Conservation (phyloP, 2,113 vertebrate genomes). For the Hypanus sabinus region DNA sequence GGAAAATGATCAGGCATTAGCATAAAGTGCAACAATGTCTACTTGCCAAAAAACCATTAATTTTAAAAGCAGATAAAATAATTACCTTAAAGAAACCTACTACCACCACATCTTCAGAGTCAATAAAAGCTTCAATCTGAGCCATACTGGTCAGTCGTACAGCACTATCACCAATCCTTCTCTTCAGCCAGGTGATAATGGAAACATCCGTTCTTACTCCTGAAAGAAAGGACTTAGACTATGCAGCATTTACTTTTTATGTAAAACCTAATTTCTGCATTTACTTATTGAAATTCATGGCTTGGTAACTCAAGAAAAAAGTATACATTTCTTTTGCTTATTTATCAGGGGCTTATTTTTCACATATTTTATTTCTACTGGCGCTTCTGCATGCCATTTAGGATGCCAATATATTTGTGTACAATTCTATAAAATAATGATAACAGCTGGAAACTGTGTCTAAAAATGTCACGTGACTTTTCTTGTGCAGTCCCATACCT, state of each 20-base stretch:
- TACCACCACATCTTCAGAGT: conserved; percentile 63
- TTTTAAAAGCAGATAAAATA: not conserved
- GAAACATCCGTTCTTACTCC: conserved; percentile 68
- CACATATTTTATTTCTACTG: not conserved
- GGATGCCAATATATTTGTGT: not conserved
- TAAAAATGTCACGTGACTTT: not conserved
- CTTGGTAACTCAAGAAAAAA: not conserved
- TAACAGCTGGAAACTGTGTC: not conserved
- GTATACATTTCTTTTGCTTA: not conserved
- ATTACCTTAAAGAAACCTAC: conserved; percentile 83
- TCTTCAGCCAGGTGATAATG: conserved; percentile 77
- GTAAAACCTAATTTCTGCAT: not conserved
- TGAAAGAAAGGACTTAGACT: conserved; percentile 42
- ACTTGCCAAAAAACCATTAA: too few species aligned
- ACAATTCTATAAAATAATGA: not conserved
- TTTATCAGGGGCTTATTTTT: not conserved
- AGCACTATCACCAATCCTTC: conserved; percentile 66
- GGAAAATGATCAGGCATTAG: too few species aligned
- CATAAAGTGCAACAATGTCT: too few species aligned
- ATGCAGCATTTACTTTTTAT: not conserved
- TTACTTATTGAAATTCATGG: not conserved
- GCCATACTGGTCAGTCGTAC: conserved; percentile 60
- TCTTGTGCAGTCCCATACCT: not conserved
- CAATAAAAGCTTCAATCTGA: conserved; percentile 55
- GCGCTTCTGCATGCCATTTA: not conserved